Evolutionary conservation across 2,113 vertebrate genomes (phyloP).

Genomic region (Choloepus hoffmanni): DNA sequence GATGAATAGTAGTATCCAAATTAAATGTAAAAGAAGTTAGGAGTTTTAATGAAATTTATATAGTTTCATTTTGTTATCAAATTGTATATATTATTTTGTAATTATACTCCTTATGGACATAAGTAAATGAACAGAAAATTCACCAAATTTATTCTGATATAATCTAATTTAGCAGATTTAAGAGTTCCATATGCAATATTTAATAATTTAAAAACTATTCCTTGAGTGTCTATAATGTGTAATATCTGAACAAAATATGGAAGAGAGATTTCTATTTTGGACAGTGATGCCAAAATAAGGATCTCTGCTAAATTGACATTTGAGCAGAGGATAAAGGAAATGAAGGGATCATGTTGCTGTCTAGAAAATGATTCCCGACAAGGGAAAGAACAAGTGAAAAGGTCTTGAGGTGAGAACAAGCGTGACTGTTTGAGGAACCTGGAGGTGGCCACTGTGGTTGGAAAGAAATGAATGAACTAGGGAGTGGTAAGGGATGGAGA

Average conservation of each 20-base stretch:
- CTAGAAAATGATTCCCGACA: background rate
- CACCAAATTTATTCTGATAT: background rate
- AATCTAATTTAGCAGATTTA: background rate
- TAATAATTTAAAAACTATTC: background rate
- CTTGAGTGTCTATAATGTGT: background rate
- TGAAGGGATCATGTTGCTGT: background rate
- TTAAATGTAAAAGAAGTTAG: background rate
- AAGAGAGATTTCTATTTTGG: background rate
- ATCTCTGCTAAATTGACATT: background rate
- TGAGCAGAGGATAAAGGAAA: background rate
- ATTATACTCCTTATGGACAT: background rate
- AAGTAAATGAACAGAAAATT: background rate
- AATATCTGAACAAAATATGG: background rate
- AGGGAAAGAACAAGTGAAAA: background rate
- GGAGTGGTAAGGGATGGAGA: background rate
- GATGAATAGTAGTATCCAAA: background rate
- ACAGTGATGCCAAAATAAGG: background rate
- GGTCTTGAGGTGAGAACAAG: background rate
- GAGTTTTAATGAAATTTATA: background rate
- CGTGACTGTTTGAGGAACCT: background rate
- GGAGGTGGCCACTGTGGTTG: background rate
- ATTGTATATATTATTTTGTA: background rate
- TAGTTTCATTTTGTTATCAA: background rate
- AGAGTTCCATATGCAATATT: background rate
- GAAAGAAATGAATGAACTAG: background rate